These are phyloP conservation scores for Cataglyphis altisquamis DNA, from an alignment of 2,888 invertebrate genomes.

Conservation along the genomic window DNA sequence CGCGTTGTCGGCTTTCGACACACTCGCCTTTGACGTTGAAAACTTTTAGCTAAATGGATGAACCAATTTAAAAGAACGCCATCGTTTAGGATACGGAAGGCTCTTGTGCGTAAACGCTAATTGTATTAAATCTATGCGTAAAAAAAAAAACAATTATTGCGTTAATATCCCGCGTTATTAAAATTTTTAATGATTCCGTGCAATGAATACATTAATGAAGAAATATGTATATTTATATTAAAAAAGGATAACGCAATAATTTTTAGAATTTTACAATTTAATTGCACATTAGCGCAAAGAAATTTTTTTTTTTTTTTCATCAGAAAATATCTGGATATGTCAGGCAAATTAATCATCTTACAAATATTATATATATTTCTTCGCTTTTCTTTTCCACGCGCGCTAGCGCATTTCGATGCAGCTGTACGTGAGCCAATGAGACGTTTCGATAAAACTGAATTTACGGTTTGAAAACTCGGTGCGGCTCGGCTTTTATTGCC, in stretches of 20 bases:
- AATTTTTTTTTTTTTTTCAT: neutral
- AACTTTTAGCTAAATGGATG: slow-evolving; percentile 53
- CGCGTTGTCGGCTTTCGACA: slow-evolving; percentile 45
- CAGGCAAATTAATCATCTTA: neutral
- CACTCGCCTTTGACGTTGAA: slow-evolving; percentile 47
- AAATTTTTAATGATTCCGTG: neutral
- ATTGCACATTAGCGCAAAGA: neutral
- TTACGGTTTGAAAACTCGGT: slow-evolving; percentile 68
- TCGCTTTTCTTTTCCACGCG: neutral
- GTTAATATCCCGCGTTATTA: neutral
- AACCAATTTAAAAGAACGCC: slow-evolving; percentile 47
- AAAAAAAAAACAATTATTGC: neutral
- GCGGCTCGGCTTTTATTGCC: slow-evolving; percentile 58
- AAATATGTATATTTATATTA: no score
- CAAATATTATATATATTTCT: neutral
- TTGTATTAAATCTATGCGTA: slow-evolving; percentile 22
- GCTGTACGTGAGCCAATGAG: slow-evolving; percentile 64
- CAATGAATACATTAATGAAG: neutral
- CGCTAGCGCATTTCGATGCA: slow-evolving; percentile 27
- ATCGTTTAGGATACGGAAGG: slow-evolving; percentile 34
- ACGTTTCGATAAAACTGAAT: slow-evolving; percentile 67
- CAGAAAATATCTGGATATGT: neutral
- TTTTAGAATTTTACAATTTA: neutral
- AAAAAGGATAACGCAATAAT: neutral
- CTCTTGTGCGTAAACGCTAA: slow-evolving; percentile 11